Conservation (phyloP, 2,797 vertebrate genomes). For the Cyprinodon diabolis region DNA sequence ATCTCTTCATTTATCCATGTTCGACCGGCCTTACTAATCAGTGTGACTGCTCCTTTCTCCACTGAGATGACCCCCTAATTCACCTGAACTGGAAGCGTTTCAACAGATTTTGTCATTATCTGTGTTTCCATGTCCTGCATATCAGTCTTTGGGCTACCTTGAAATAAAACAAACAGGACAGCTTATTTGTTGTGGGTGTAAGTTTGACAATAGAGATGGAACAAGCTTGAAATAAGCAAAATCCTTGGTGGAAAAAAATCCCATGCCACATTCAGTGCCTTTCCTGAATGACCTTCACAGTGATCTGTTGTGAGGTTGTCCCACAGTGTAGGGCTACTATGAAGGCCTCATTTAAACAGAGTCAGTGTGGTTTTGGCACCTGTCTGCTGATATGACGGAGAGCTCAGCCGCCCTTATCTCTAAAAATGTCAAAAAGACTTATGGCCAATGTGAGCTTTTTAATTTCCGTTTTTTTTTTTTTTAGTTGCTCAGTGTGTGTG, state of each 20-base stretch:
- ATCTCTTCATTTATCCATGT: background rate
- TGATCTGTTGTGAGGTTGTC: conserved; percentile 20
- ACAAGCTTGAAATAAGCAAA: background rate
- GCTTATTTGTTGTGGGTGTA: background rate
- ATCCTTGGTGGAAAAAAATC: background rate
- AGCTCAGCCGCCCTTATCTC: conserved; percentile 63
- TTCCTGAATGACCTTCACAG: conserved; percentile 43
- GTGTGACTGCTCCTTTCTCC: background rate
- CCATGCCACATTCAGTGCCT: conserved; percentile 1
- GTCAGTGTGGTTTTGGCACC: conserved; percentile 50
- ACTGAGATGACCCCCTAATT: background rate
- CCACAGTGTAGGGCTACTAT: conserved; percentile 38
- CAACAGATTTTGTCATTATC: background rate
- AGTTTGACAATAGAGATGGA: background rate
- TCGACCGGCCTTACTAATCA: background rate
- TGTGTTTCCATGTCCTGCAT: background rate
- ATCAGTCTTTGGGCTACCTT: background rate
- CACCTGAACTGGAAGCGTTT: background rate
- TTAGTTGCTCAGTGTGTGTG: background rate
- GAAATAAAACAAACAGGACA: background rate
- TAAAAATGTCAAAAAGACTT: conserved; percentile 69
- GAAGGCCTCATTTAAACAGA: conserved; percentile 54
- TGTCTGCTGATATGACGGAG: conserved; percentile 66
- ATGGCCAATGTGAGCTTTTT: conserved; percentile 54
- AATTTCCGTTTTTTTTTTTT: conserved; percentile 54